Base-by-base conservation (phyloP, 2,797 vertebrate genomes). In the Tenualosa ilisha region DNA sequence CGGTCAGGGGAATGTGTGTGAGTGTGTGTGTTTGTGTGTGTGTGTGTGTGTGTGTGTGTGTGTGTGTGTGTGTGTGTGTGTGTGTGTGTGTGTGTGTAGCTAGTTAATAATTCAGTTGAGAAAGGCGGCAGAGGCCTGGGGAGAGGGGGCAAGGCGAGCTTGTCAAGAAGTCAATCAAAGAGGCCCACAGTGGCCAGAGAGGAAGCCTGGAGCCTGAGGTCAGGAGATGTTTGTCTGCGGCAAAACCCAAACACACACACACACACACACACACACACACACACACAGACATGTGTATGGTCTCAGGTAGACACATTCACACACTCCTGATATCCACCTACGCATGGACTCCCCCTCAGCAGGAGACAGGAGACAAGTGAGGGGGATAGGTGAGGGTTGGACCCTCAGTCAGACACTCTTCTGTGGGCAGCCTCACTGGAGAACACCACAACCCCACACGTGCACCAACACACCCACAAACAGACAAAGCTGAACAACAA, bases 71-170 rank as follows among this genome's bases (percentile, higher is more conserved):
- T 31, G 79, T 87, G 82, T 20, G 40, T 50, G 53, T 84, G 40
- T 84, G 86, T 86, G 79, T 82, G 75, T 31, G 50, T 37, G 56
- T 79, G 72, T 79, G 72, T 61, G 88, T 84, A 92, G 85, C 90
- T 93, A 86, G 92, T 96, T 92, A 96, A 95, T 95, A 92, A 96
- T 96, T 96, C 93, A 93, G 89, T 90, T 53, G 86, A 85, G 92
- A 93, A 82, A 94, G 93, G 90, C 91, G 90, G 89, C 56, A 37
- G 87, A 37, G 86, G 88, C 89, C 90, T 89, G 87, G 88, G 84
- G 90, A 89, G 88, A 88, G 87, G 88, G 88, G 85, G 89, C 89
- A 89, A 46, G 68, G 87, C 87, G 86, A 90, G 84, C 51, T 75
- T 93, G 90, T 88, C 90, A 93, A 93, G 92, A 92, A 91, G 91